Conservation (phyloP, 2,797 vertebrate genomes). For the Streptopelia turtur region DNA sequence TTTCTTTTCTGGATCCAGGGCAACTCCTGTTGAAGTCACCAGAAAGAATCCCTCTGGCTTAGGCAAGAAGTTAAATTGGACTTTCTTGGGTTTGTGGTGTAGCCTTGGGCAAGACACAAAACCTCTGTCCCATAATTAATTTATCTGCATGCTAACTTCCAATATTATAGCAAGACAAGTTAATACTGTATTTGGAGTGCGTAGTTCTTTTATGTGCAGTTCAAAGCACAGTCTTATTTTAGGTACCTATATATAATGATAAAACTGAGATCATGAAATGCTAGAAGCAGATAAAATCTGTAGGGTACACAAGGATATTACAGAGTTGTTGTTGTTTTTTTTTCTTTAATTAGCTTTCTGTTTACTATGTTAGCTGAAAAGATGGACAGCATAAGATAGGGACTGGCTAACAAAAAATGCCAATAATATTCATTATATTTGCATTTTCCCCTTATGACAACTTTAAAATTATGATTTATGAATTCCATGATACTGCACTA, state of each 20-base stretch:
- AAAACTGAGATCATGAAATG: background rate
- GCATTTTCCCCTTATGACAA: background rate
- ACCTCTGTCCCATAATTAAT: background rate
- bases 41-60: background rate
- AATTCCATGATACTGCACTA: background rate
- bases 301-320: background rate
- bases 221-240: slow-evolving; percentile 30
- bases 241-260: background rate
- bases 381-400: background rate
- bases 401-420: background rate
- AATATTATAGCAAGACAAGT: background rate
- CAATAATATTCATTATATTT: background rate
- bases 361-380: background rate
- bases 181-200: background rate
- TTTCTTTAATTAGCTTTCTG: background rate
- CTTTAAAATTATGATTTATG: background rate
- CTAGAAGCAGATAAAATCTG: background rate
- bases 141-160: background rate
- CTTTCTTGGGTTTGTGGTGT: background rate
- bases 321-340: background rate
- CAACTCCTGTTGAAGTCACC: background rate
- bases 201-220: background rate
- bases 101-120: background rate
- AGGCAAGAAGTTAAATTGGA: background rate
- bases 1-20: background rate